These are phyloP conservation scores for Strix occidentalis DNA, from an alignment of 2,797 vertebrate genomes.

Conservation along the genomic window DNA sequence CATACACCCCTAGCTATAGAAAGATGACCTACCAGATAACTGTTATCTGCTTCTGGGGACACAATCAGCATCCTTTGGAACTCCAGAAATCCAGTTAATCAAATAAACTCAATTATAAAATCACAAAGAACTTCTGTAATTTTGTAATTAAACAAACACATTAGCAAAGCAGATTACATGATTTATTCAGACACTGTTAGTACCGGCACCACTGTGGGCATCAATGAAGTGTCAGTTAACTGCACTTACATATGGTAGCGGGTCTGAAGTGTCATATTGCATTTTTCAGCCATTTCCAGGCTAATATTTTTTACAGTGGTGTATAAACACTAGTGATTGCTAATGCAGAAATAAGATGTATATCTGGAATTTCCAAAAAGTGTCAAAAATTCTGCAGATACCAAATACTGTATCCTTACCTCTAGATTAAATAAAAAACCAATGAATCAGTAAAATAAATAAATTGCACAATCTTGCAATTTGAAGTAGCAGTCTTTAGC, in stretches of 20 bases:
- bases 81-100: neutral
- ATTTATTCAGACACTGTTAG: neutral
- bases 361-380: neutral
- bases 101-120: neutral
- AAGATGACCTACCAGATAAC: neutral
- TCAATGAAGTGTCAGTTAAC: slow-evolving; percentile 7
- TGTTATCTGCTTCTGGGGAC: neutral
- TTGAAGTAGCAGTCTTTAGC: neutral
- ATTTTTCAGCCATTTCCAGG: slow-evolving; percentile 31
- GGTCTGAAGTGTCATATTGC: neutral
- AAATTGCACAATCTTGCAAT: neutral
- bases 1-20: neutral
- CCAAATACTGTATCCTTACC: neutral
- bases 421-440: neutral
- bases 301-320: slow-evolving; percentile 54
- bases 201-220: neutral
- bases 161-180: neutral
- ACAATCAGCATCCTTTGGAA: neutral
- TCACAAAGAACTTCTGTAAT: neutral
- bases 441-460: neutral
- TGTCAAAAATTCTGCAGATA: neutral
- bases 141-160: neutral
- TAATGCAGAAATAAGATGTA: slow-evolving; percentile 50
- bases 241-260: neutral
- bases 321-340: slow-evolving; percentile 31